These are phyloP conservation scores for Diplodus puntazzo DNA, from an alignment of 2,797 vertebrate genomes.

Conservation along the genomic window DNA sequence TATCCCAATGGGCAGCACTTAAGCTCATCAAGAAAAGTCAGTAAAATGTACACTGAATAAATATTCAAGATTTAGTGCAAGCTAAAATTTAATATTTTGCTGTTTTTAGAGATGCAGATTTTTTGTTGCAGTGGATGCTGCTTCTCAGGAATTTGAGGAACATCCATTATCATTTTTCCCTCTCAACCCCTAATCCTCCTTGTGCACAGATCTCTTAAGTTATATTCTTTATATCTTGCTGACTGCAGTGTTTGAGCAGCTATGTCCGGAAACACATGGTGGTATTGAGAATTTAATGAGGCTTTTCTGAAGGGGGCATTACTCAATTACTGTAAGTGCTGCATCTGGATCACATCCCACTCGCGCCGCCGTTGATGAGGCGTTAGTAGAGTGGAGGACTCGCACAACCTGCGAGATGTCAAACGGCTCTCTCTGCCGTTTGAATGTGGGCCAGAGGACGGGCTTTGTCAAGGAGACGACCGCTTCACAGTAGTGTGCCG, in stretches of 20 bases:
- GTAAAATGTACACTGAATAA: slow-evolving; percentile 49
- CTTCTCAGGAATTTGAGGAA: slow-evolving; percentile 28
- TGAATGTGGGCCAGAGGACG: slow-evolving; percentile 64
- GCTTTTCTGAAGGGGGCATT: slow-evolving; percentile 72
- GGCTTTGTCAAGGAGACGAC: slow-evolving; percentile 24
- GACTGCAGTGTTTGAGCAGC: slow-evolving; percentile 67
- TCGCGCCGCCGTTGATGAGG: slow-evolving; percentile 41
- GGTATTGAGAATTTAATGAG: slow-evolving; percentile 82
- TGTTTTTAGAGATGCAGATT: slow-evolving; percentile 46
- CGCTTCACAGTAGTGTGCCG: slow-evolving; percentile 8
- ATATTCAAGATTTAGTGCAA: slow-evolving; percentile 53
- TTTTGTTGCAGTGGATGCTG: background rate
- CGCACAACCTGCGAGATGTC: slow-evolving; percentile 46
- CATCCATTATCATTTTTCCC: slow-evolving; percentile 28
- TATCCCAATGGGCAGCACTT: slow-evolving; percentile 18
- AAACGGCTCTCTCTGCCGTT: slow-evolving; percentile 36
- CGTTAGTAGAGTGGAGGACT: slow-evolving; percentile 38
- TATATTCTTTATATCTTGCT: slow-evolving; percentile 59
- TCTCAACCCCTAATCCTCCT: slow-evolving; percentile 4
- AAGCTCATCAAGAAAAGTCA: slow-evolving; percentile 14
- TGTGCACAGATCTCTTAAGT: slow-evolving; percentile 14
- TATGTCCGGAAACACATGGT: slow-evolving; percentile 63
- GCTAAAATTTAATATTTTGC: slow-evolving; percentile 10
- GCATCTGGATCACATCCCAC: slow-evolving; percentile 67
- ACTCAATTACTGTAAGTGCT: slow-evolving; percentile 80